A percentile compares a stretch with the other conserved stretches of the same genome.
phyloP scores from a whole-genome alignment of 2,113 vertebrate species.

The Okapia johnstoni region DNA sequence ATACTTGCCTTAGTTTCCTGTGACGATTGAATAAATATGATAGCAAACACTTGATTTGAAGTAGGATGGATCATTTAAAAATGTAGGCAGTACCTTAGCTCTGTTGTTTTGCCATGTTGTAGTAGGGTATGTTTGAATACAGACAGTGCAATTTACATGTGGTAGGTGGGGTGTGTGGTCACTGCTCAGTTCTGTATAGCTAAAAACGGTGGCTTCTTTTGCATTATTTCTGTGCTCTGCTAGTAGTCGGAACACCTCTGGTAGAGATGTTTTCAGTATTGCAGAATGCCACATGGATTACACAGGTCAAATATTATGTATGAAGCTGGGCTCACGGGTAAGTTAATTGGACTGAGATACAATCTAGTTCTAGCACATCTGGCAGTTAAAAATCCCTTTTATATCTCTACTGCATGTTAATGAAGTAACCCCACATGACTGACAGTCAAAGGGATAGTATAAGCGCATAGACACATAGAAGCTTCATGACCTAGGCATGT shows the following conservation, averaged over 20 bases:
- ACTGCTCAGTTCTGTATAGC: background rate
- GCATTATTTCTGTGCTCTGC: background rate
- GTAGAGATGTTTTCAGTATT: background rate
- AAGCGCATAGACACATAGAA: background rate
- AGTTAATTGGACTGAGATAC: background rate
- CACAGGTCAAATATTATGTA: background rate
- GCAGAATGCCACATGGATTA: background rate
- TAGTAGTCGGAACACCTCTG: background rate
- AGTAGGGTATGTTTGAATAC: background rate
- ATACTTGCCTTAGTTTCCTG: slow-evolving; percentile 44
- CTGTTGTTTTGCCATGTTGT: background rate
- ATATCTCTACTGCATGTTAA: background rate
- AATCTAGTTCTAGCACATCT: background rate
- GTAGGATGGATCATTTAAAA: background rate
- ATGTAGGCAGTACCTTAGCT: background rate
- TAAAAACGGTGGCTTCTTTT: background rate
- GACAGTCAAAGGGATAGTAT: background rate
- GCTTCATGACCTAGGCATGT: background rate
- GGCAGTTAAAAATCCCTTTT: background rate
- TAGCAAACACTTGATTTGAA: background rate
- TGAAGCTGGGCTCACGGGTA: background rate
- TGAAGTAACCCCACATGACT: background rate
- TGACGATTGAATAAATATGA: slow-evolving; percentile 53
- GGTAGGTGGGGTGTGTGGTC: background rate
- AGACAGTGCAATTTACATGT: background rate